phyloP scores from a whole-genome alignment of 2,113 vertebrate genomes.

The Acanthochromis polyacanthus region DNA sequence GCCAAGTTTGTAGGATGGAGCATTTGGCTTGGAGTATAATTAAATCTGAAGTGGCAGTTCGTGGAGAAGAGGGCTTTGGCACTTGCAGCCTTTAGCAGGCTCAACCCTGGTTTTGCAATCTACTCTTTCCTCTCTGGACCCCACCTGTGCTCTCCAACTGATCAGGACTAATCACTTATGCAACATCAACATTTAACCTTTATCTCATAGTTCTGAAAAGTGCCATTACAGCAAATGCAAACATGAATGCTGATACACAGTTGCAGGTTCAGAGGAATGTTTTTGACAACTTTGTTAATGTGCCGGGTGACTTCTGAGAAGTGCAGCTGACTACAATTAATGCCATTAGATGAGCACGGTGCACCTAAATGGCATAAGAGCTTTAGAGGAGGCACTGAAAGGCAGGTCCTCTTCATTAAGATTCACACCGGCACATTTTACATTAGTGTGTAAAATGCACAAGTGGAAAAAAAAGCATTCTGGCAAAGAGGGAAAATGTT shows the following conservation, averaged over 20 bases:
- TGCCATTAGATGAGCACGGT: conserved; percentile 67
- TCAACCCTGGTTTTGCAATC: conserved; percentile 58
- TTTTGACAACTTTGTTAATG: conserved; percentile 49
- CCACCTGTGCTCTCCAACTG: conserved; percentile 71
- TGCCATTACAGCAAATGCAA: conserved; percentile 58
- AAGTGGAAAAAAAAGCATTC: conserved; percentile 18
- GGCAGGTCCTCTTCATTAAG: conserved; percentile 71
- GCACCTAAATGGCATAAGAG: conserved; percentile 67
- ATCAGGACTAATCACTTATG: conserved; percentile 71
- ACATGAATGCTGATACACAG: conserved; percentile 32
- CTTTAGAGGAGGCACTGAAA: conserved; percentile 67
- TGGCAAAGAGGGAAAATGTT: conserved; percentile 24
- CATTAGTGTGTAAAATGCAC: conserved; percentile 56
- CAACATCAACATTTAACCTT: conserved; percentile 72
- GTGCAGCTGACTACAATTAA: conserved; percentile 79
- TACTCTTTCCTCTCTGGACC: conserved; percentile 46
- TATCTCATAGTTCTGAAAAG: conserved; percentile 66
- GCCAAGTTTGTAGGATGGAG: conserved; percentile 54
- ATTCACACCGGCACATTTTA: conserved; percentile 57
- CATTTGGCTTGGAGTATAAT: conserved; percentile 67
- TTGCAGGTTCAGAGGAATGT: conserved; percentile 31
- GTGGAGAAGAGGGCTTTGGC: conserved; percentile 52
- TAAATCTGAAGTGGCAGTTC: conserved; percentile 71
- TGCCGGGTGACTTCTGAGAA: conserved; percentile 56
- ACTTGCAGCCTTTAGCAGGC: conserved; percentile 42